phyloP scores from a whole-genome alignment of 2,797 vertebrate genomes.

The Oreochromis mossambicus region DNA sequence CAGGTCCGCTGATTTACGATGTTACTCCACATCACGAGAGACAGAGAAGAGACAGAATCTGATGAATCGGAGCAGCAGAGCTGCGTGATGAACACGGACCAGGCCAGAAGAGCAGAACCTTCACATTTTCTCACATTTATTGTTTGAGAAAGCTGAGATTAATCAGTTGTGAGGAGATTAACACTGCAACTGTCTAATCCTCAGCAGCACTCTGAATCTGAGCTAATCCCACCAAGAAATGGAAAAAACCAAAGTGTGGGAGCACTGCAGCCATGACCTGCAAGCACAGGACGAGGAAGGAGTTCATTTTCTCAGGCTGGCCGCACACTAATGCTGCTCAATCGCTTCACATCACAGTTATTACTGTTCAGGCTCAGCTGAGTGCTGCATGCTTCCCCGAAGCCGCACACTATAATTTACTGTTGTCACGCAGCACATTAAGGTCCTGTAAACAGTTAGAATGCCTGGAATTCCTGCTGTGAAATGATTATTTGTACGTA shows the following conservation, averaged over 20 bases:
- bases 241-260: constrained; percentile 3
- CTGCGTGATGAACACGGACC: neutral
- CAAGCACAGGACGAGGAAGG: neutral
- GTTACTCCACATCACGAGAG: neutral
- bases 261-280: neutral
- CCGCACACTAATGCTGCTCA: neutral
- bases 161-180: constrained; percentile 43
- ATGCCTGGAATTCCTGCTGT: neutral
- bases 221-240: constrained; percentile 41
- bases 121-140: neutral
- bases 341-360: accelerated
- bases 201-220: constrained; percentile 44
- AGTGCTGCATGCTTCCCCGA: neutral
- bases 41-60: neutral
- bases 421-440: neutral
- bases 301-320: neutral
- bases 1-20: neutral
- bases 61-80: neutral
- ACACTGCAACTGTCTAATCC: constrained; percentile 39
- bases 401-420: accelerated
- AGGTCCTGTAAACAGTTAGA: neutral
- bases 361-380: neutral
- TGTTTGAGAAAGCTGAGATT: constrained; percentile 1
- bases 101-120: neutral
- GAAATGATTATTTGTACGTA: neutral